Evolutionary conservation across 2,888 invertebrate species (phyloP).

Genomic region (Amaurobius ferox): DNA sequence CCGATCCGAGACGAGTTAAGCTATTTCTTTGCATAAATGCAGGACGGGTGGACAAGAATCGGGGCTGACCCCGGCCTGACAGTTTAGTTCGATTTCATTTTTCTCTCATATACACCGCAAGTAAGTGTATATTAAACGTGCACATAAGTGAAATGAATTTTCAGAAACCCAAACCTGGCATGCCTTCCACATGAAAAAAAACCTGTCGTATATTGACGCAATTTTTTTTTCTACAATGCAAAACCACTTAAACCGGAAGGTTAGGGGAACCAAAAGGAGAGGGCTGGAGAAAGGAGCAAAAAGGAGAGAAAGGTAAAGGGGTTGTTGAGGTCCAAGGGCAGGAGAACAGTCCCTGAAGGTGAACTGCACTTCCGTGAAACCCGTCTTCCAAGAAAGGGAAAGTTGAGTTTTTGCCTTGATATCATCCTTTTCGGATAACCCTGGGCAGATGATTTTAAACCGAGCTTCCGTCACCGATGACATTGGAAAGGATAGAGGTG

Average conservation of each 20-base stretch:
- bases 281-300: slow-evolving; percentile 15
- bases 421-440: neutral
- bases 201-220: neutral
- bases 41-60: no score
- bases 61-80: no score
- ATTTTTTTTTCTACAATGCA: neutral
- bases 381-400: slow-evolving; percentile 30
- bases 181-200: neutral
- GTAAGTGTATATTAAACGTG: neutral
- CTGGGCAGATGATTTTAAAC: slow-evolving; percentile 5
- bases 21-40: no score
- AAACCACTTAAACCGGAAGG: slow-evolving; percentile 41
- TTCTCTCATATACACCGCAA: no score
- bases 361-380: neutral
- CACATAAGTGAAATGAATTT: neutral
- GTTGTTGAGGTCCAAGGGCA: slow-evolving; percentile 54
- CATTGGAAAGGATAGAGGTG: neutral
- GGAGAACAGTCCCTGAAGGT: slow-evolving; percentile 9
- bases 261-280: neutral
- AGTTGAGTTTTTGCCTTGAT: neutral
- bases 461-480: neutral
- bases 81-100: no score
- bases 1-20: no score
- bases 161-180: neutral
- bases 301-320: slow-evolving; percentile 37